Evolutionary conservation across 2,113 vertebrate genomes (phyloP).

Genomic region (Microtus oregoni): DNA sequence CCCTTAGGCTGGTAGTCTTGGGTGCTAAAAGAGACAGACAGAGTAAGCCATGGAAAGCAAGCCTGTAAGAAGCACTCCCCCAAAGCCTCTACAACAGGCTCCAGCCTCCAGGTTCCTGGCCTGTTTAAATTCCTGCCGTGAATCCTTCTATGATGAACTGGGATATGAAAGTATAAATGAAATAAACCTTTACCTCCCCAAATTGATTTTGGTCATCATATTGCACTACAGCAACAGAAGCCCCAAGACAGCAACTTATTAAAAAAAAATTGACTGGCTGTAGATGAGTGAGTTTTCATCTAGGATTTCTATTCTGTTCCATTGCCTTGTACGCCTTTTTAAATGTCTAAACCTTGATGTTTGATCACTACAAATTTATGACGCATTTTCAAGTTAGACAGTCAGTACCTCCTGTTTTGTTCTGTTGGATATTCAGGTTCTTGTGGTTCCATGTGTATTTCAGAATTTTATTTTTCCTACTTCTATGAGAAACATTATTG

Average conservation of each 20-base stretch:
- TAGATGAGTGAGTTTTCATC: not conserved
- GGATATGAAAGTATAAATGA: not conserved
- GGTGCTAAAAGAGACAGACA: not conserved
- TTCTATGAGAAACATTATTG: not conserved
- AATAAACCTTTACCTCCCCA: not conserved
- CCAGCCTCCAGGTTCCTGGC: not conserved
- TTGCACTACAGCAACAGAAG: not conserved
- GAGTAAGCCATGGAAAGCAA: not conserved
- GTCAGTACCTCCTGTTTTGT: not conserved
- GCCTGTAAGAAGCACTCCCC: not conserved
- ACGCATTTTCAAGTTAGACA: not conserved
- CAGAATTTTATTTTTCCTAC: not conserved
- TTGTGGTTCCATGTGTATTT: not conserved
- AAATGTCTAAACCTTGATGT: not conserved
- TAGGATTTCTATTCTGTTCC: not conserved
- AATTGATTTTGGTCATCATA: not conserved
- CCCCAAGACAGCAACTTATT: not conserved
- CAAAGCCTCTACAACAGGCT: not conserved
- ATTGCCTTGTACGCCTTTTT: not conserved
- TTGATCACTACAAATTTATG: not conserved
- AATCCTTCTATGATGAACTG: not conserved
- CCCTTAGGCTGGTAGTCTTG: not conserved
- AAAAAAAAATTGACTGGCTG: not conserved
- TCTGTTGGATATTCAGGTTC: not conserved
- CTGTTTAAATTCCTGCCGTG: not conserved